Percentiles rank a stretch among this genome's conserved stretches.
phyloP scores from a whole-genome alignment of 1,140 invertebrate genomes.

The Drosophila sulfurigaster region DNA sequence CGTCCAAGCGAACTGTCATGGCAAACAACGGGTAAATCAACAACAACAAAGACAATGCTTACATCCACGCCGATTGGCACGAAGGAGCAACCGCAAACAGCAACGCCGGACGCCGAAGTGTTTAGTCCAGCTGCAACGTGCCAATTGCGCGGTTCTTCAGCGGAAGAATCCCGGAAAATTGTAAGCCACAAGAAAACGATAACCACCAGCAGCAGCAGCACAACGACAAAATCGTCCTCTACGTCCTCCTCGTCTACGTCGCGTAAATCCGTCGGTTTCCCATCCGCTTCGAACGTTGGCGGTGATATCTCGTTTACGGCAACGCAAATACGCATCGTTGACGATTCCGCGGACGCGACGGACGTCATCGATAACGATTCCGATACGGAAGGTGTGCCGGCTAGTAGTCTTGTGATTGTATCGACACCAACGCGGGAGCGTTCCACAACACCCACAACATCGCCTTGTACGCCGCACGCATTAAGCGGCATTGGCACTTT shows the following conservation, averaged over 20 bases:
- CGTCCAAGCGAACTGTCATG: slow-evolving; percentile 68
- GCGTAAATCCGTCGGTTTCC: slow-evolving; percentile 66
- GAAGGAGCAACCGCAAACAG: slow-evolving; percentile 80
- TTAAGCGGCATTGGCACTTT: slow-evolving; percentile 85
- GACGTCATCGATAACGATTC: slow-evolving; percentile 76
- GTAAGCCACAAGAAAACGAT: slow-evolving; percentile 81
- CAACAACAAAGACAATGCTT: slow-evolving; percentile 71
- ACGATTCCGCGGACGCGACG: slow-evolving; percentile 25
- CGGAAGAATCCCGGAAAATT: slow-evolving; percentile 83
- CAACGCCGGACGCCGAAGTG: slow-evolving; percentile 46
- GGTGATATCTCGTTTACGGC: slow-evolving; percentile 64
- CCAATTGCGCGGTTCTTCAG: slow-evolving; percentile 84
- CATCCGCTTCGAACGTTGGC: neutral
- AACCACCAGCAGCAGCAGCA: slow-evolving; percentile 47
- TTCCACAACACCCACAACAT: slow-evolving; percentile 48
- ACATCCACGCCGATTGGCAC: slow-evolving; percentile 77
- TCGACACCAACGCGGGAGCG: slow-evolving; percentile 56
- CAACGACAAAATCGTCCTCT: slow-evolving; percentile 56
- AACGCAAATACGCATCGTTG: slow-evolving; percentile 55
- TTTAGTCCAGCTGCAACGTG: slow-evolving; percentile 76
- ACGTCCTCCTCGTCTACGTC: slow-evolving; percentile 56
- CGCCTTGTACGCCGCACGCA: slow-evolving; percentile 63
- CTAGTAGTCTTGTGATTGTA: slow-evolving; percentile 78
- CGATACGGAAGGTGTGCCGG: slow-evolving; percentile 77
- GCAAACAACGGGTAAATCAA: slow-evolving; percentile 61